Percentiles rank a stretch among this genome's conserved stretches.
These are phyloP conservation scores for Eolophus roseicapilla DNA, from an alignment of 2,113 vertebrate species.

Conservation along the genomic window DNA sequence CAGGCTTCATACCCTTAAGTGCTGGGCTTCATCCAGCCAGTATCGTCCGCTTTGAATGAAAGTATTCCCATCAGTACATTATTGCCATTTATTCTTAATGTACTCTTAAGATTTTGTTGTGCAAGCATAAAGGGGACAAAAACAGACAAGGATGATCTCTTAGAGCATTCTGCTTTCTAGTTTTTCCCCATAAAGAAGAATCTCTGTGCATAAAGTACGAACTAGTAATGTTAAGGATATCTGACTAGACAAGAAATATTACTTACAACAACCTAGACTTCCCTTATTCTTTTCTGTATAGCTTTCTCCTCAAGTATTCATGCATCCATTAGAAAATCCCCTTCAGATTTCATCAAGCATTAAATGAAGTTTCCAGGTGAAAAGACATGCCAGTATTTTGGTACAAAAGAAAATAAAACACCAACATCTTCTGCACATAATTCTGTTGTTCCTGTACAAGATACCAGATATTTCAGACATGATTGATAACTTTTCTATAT, in stretches of 20 bases:
- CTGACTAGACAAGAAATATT: neutral
- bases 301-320: neutral
- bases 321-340: neutral
- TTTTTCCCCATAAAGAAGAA: neutral
- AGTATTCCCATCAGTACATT: constrained; percentile 69
- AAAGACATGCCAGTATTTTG: neutral
- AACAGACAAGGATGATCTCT: neutral
- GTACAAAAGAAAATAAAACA: neutral
- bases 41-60: constrained; percentile 26
- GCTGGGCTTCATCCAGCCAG: constrained; percentile 49
- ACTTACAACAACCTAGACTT: neutral
- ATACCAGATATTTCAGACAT: neutral
- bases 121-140: constrained; percentile 59
- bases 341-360: neutral
- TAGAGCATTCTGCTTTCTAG: neutral
- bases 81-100: constrained; percentile 58
- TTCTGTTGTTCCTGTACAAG: neutral
- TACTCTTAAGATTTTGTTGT: constrained; percentile 45
- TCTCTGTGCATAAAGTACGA: neutral
- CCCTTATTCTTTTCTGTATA: neutral
- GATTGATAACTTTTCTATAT: neutral
- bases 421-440: neutral
- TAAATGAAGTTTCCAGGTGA: neutral
- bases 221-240: neutral
- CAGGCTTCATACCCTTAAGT: constrained; percentile 39